These are phyloP conservation scores for Drosophila pallidifrons DNA, from an alignment of 1,140 invertebrate genomes.

Conservation along the genomic window DNA sequence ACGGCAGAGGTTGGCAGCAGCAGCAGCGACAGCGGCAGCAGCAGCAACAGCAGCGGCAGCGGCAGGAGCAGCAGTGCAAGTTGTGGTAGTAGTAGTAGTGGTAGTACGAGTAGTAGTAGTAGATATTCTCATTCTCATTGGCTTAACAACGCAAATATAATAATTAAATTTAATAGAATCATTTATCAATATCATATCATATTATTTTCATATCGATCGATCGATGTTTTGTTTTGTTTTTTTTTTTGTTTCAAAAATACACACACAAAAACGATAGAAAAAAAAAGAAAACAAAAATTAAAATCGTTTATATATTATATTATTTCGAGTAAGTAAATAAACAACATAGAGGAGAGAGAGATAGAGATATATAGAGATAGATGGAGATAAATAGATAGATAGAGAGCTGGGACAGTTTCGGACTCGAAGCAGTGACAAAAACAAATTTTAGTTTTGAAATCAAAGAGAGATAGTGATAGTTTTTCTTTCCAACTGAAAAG, in stretches of 20 bases:
- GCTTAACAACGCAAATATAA: conserved; percentile 84
- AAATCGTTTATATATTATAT: conserved; percentile 56
- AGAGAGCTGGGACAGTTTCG: conserved; percentile 16
- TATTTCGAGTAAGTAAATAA: conserved; percentile 29
- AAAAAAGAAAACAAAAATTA: conserved; percentile 59
- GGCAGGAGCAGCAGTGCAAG: conserved; percentile 78
- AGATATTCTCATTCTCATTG: conserved; percentile 85
- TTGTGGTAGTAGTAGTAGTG: conserved; percentile 71
- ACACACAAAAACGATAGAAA: conserved; percentile 63
- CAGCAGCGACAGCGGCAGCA: conserved; percentile 28
- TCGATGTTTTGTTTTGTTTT: conserved; percentile 31
- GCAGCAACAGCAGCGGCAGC: conserved; percentile 59
- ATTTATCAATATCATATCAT: conserved; percentile 4
- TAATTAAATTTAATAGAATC: conserved; percentile 82
- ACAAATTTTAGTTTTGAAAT: background rate
- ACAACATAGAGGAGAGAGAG: conserved; percentile 39
- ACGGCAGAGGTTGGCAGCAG: background rate
- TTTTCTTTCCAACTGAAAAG: conserved; percentile 45
- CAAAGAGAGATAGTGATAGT: conserved; percentile 13
- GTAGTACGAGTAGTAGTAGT: conserved; percentile 74
- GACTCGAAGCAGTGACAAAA: conserved; percentile 43
- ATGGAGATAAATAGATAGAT: conserved; percentile 2
- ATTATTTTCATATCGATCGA: conserved; percentile 35
- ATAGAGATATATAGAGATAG: conserved; percentile 11
- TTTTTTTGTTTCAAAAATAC: conserved; percentile 51